Evolutionary conservation across 2,888 invertebrate genomes (phyloP).

Genomic region (Octodonta nipae): DNA sequence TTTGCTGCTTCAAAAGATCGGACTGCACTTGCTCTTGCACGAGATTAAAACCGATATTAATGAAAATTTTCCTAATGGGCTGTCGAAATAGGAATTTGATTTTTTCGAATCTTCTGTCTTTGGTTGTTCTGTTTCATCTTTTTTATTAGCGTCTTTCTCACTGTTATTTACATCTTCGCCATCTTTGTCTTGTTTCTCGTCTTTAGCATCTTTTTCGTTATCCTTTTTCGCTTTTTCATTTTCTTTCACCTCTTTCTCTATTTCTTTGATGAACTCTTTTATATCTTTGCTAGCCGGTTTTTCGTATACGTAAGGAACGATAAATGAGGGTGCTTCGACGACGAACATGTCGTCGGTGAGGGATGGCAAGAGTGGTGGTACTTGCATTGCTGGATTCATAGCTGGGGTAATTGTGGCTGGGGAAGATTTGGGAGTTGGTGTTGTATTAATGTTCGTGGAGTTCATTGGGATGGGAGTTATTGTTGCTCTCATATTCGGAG

Average conservation of each 20-base stretch:
- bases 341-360: constrained; percentile 86
- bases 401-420: constrained; percentile 24
- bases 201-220: constrained; percentile 31
- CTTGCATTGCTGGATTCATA: constrained; percentile 8
- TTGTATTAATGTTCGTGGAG: constrained; percentile 21
- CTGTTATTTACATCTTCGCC: constrained; percentile 28
- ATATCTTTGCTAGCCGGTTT: constrained; percentile 72
- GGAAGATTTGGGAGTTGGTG: constrained; percentile 25
- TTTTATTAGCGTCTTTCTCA: constrained; percentile 24
- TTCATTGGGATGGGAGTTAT: constrained; percentile 41
- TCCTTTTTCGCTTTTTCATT: constrained; percentile 28
- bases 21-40: constrained; percentile 88
- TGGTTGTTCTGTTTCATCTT: constrained; percentile 29
- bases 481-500: constrained; percentile 45
- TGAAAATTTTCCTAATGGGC: constrained; percentile 81
- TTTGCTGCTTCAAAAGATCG: constrained; percentile 79
- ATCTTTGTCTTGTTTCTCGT: constrained; percentile 38
- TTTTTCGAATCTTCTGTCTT: constrained; percentile 33
- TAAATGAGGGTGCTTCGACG: constrained; percentile 83
- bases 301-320: constrained; percentile 86
- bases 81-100: constrained; percentile 60
- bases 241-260: constrained; percentile 31
- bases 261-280: constrained; percentile 54
- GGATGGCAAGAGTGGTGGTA: constrained; percentile 59
- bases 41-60: constrained; percentile 78